These are phyloP conservation scores for Corythaeola cristata DNA, from an alignment of 2,113 vertebrate species.

Conservation along the genomic window DNA sequence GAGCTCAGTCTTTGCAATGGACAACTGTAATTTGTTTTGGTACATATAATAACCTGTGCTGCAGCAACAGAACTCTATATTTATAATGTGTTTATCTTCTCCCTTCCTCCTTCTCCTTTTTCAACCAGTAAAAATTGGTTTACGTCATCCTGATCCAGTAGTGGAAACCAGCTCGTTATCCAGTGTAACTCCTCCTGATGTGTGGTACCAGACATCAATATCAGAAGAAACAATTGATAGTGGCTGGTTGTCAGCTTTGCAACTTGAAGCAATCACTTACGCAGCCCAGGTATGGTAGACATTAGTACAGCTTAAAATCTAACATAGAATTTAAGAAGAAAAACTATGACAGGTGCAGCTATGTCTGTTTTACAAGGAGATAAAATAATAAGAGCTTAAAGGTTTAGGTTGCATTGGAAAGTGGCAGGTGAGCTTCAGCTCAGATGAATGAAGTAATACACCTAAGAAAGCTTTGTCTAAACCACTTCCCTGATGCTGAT, in stretches of 20 bases:
- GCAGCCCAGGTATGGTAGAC: slow-evolving; percentile 86
- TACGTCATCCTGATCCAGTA: slow-evolving; percentile 94
- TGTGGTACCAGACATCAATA: slow-evolving; percentile 95
- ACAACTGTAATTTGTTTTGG: background rate
- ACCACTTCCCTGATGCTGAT: background rate
- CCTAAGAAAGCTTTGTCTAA: background rate
- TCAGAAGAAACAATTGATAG: slow-evolving; percentile 94
- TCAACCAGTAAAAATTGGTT: slow-evolving; percentile 87
- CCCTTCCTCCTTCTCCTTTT: background rate
- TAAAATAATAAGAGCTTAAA: background rate
- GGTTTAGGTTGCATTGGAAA: background rate
- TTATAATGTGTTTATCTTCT: background rate
- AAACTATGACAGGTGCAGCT: background rate
- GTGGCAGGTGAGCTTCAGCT: background rate
- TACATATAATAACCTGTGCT: background rate
- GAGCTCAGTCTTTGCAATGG: background rate
- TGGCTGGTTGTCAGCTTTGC: slow-evolving; percentile 94
- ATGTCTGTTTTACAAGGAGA: background rate
- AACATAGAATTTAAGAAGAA: background rate
- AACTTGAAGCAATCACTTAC: slow-evolving; percentile 96
- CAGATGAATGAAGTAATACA: background rate
- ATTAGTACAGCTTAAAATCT: background rate
- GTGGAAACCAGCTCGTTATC: slow-evolving; percentile 98
- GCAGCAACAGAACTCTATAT: background rate
- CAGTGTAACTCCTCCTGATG: slow-evolving; percentile 93